Percentiles rank a stretch among this genome's conserved stretches.
phyloP scores from a whole-genome alignment of 2,797 vertebrate genomes.

The Melanotaenia nigrans region DNA sequence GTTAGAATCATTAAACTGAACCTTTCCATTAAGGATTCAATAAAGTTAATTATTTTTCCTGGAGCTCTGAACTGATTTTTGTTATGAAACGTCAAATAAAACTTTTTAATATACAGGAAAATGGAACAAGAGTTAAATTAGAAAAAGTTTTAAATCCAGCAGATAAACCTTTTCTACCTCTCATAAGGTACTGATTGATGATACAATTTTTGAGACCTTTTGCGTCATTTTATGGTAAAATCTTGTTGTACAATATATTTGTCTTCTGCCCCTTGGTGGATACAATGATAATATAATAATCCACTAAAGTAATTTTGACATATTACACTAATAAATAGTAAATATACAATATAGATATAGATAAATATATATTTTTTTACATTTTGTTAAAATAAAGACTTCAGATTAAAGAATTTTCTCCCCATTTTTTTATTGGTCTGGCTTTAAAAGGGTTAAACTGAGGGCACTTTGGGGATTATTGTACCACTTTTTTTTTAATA shows the following conservation, averaged over 20 bases:
- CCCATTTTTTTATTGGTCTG: no score
- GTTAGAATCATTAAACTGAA: neutral
- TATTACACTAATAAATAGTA: no score
- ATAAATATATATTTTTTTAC: no score
- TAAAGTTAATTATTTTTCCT: slow-evolving; percentile 13
- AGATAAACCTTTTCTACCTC: slow-evolving; percentile 3
- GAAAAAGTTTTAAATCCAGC: slow-evolving; percentile 2
- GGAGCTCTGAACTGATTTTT: slow-evolving; percentile 8
- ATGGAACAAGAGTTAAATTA: slow-evolving; percentile 7
- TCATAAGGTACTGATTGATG: neutral
- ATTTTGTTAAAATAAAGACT: no score
- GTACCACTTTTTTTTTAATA: neutral
- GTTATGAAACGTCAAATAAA: slow-evolving; percentile 3
- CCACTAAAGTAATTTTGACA: no score
- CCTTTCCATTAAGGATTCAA: neutral
- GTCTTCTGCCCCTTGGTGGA: no score
- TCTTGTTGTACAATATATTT: no score
- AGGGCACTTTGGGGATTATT: neutral
- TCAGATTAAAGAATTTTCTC: no score
- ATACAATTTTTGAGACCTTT: no score
- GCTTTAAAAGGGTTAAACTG: neutral
- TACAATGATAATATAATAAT: no score
- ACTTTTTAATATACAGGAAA: slow-evolving; percentile 7
- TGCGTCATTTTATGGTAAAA: no score
- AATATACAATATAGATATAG: no score